phyloP scores from a whole-genome alignment of 2,888 invertebrate genomes.

The Dichetophora obliterata region DNA sequence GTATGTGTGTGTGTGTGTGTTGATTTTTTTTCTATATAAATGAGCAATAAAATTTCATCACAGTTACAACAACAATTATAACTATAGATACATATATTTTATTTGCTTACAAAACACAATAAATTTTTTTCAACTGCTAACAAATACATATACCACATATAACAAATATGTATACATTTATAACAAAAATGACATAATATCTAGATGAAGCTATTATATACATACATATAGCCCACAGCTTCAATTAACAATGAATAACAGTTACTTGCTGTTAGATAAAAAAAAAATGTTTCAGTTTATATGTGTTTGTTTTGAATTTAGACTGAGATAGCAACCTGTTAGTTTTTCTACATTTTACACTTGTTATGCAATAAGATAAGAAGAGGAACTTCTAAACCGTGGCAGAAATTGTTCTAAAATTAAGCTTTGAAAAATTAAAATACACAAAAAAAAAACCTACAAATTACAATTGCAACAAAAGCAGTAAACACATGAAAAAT shows the following conservation, averaged over 20 bases:
- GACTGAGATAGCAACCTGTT: neutral
- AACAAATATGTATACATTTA: neutral
- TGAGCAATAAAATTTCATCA: constrained; percentile 22
- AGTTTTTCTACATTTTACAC: neutral
- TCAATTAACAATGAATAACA: too few relatives aligned
- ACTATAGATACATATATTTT: constrained; percentile 9
- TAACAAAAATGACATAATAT: neutral
- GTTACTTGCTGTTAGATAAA: neutral
- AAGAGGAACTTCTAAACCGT: constrained; percentile 45
- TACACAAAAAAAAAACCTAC: neutral
- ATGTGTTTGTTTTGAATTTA: neutral
- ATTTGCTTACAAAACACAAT: constrained; percentile 13
- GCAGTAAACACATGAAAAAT: neutral
- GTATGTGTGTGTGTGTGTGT: neutral
- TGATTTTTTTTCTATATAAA: neutral
- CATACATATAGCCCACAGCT: neutral
- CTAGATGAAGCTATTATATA: neutral
- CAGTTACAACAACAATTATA: constrained; percentile 36
- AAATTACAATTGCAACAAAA: neutral
- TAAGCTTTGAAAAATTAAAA: neutral
- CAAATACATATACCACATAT: neutral
- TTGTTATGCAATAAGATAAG: constrained; percentile 7
- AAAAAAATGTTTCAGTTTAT: neutral
- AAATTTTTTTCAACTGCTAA: neutral
- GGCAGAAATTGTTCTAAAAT: constrained; percentile 17